These are phyloP conservation scores for Rhagophthalmus giganteus DNA, from an alignment of 2,888 invertebrate genomes.

Conservation along the genomic window DNA sequence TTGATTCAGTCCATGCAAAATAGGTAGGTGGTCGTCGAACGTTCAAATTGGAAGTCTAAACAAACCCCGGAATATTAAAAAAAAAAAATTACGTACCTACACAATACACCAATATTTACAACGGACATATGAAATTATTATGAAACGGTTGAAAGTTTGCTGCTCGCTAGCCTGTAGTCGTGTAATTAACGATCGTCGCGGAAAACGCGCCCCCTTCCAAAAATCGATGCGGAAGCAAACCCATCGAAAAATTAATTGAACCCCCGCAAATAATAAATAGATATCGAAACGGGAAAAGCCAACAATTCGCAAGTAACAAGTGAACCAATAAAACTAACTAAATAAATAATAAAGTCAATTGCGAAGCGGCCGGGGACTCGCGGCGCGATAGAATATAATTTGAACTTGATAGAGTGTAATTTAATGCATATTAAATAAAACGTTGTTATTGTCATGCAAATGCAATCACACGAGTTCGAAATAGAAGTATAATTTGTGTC, in stretches of 20 bases:
- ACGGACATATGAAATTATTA: too few relatives aligned
- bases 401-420: constrained; percentile 28
- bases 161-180: too few relatives aligned
- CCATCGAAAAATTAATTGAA: constrained; percentile 1
- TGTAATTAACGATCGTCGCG: too few relatives aligned
- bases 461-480: constrained; percentile 34
- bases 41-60: too few relatives aligned
- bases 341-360: constrained; percentile 26
- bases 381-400: constrained; percentile 19
- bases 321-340: constrained; percentile 14
- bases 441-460: constrained; percentile 35
- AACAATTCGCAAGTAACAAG: not conserved
- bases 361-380: constrained; percentile 8
- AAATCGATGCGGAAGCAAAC: constrained; percentile 1
- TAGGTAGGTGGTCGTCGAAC: too few relatives aligned
- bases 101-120: too few relatives aligned
- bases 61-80: too few relatives aligned
- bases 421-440: constrained; percentile 32
- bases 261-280: constrained; percentile 2
- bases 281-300: constrained; percentile 1
- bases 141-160: too few relatives aligned
- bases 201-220: too few relatives aligned
- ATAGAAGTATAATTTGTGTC: constrained; percentile 39
- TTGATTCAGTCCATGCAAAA: too few relatives aligned
- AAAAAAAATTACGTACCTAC: too few relatives aligned